Conservation (phyloP, 2,888 invertebrate genomes). For the Heterodera filipjevi region DNA sequence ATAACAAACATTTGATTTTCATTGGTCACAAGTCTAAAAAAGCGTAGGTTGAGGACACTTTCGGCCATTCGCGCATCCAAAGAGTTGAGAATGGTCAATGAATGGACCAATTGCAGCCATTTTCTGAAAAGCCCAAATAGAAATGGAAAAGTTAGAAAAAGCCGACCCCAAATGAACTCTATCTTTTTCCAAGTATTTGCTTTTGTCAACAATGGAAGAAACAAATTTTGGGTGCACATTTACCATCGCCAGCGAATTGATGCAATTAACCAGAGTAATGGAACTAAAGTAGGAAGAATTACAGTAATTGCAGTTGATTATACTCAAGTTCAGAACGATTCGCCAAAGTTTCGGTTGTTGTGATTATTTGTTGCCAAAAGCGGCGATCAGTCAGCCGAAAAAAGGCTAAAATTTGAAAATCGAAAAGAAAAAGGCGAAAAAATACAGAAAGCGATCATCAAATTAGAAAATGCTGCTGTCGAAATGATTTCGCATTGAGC, state of each 20-base stretch:
- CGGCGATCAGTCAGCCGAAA: conserved; percentile 6
- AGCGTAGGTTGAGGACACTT: conserved; percentile 18
- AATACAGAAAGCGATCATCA: neutral
- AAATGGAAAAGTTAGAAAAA: neutral
- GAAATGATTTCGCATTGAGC: neutral
- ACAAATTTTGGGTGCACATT: conserved; percentile 16
- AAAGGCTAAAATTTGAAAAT: neutral
- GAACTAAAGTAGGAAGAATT: neutral
- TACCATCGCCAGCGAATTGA: conserved; percentile 14
- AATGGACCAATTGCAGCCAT: conserved; percentile 20
- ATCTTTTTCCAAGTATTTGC: neutral
- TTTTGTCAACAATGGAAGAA: conserved; percentile 4
- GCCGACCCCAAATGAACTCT: neutral
- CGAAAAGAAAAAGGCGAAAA: neutral
- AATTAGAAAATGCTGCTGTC: neutral
- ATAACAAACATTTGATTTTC: neutral
- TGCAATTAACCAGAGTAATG: neutral
- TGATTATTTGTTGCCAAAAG: conserved; percentile 22
- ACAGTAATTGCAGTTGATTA: too few species aligned
- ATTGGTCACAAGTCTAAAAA: neutral
- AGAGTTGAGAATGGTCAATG: conserved; percentile 16
- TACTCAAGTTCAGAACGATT: neutral
- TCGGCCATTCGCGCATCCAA: conserved; percentile 19
- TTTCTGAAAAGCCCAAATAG: neutral
- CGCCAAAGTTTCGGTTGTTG: neutral